phyloP scores from a whole-genome alignment of 2,888 invertebrate species.

The Eilema caniola region DNA sequence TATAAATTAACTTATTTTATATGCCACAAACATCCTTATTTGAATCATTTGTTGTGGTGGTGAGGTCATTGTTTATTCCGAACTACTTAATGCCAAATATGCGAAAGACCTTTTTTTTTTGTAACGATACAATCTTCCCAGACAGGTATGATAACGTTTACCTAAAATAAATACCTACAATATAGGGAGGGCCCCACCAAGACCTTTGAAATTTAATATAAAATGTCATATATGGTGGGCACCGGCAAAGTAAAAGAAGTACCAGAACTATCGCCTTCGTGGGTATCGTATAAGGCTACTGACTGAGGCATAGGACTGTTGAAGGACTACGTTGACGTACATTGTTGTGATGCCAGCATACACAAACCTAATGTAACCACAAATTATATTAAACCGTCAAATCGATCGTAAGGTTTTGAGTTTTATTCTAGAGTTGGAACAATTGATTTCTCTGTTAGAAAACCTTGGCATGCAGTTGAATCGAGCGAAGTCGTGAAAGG shows the following conservation, averaged over 20 bases:
- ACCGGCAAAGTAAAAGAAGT: too few relatives aligned
- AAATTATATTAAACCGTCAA: neutral
- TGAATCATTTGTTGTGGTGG: slow-evolving; percentile 21
- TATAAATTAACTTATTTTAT: neutral
- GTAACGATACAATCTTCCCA: neutral
- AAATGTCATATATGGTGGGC: too few relatives aligned
- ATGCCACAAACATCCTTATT: slow-evolving; percentile 18
- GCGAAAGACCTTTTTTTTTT: neutral
- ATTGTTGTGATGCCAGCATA: neutral
- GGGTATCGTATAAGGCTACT: too few relatives aligned
- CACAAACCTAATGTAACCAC: neutral
- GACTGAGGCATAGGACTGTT: too few relatives aligned
- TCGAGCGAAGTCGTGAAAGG: neutral
- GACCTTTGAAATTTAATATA: too few relatives aligned
- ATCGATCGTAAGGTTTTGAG: neutral
- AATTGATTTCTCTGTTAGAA: neutral
- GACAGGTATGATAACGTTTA: neutral
- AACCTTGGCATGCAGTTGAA: neutral
- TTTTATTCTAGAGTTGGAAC: neutral
- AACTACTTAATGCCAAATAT: neutral
- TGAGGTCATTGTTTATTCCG: slow-evolving; percentile 23
- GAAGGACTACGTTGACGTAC: too few relatives aligned
- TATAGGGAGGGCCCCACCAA: too few relatives aligned
- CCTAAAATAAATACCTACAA: too few relatives aligned
- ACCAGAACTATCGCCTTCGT: too few relatives aligned